Base-by-base conservation (phyloP, 2,113 vertebrate genomes). In the Pluvialis apricaria region DNA sequence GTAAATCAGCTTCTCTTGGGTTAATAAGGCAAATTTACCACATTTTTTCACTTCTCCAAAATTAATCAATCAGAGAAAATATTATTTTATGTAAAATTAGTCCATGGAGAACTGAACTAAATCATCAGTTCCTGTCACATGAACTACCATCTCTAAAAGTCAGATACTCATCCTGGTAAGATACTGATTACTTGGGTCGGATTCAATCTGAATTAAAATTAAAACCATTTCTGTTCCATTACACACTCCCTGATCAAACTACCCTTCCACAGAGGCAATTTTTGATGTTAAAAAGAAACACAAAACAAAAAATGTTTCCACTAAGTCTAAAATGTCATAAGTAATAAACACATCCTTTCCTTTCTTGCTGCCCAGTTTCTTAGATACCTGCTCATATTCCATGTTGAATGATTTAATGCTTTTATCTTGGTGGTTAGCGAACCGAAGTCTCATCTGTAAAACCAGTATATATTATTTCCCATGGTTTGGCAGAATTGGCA, bases 121-220 rank as follows among this genome's bases (percentile, higher is more conserved):
- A 86, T 25, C 19, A 81, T 62, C 29, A 80, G 21, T 24, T 83
- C 79, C 71, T 82, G 49, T 82, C 58, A 89, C 9, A 20, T 66
- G 61, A 70, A n/a, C 36, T 66, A 88, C 17, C 4, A 5, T n/a
- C n/a, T 69, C 57, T 44, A 87, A 77, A 73, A 51, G 15, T 94
- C 81, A 88, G 21, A 47, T 81, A 57, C 29, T 92, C 73, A 90
- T 44, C 40, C 38, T 60, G 22, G 47, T 79, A 80, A 93, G 44
- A 88, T 26, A 44, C 28, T 40, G 66, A 92, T 85, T 25, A 61
- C 49, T 82, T 79, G 21, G 29, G 28, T 5, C 69, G 32, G 22
- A 90, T 75, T 86, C 18, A 82, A 89, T 65, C 11, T 73, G 80
- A 87, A 82, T n/a, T 82, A 73, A 92, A 93, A 85, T 92, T 78